Evolutionary conservation across 2,888 invertebrate species (phyloP), one percentile per base, ranked within the genome.

Genomic region (Synanthedon myopaeformis): DNA sequence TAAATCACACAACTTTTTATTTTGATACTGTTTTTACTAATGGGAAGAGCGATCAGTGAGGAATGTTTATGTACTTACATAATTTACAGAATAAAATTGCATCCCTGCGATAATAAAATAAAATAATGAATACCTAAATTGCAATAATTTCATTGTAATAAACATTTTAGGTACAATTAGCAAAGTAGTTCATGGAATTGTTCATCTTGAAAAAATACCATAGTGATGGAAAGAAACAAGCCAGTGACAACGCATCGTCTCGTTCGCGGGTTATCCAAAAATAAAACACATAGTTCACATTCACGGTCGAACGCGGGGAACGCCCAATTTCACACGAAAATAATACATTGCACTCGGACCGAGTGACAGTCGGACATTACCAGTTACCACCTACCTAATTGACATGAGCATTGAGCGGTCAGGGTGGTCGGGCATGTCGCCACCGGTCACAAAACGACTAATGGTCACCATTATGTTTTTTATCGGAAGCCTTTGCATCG

Each of bases 371-470:
- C 13, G 41, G 17, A 49, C 51, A 54, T 35, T 51, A 42, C 42
- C 51, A 13, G 14, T 8, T 53, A 53, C 23, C 28, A 42, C 42
- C 42, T 53, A 49, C 4, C 8, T 49, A 17, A 17, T 49, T 23
- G 19, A 17, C 49, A 70, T 79, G 80, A 74, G 73, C 51, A 66
- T 74, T 41, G 77, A 75, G 54, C 68, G 73, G 1, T 65, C 71
- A 52, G 73, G 75, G 19, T 78, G 76, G 56, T 64, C 65, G 51
- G 79, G 75, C 42, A 69, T 73, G 3, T 69, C 72, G 51, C 75
- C 80, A 12, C 76, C 77, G 52, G 82, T 82, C 56, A 79, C 79
- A 35, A 78, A 74, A 57, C 70, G 82, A 2, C 66, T 85, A 23
- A 77, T 77, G 58, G 71, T 77, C 0, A 73, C 78, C 6, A 60